Evolutionary conservation across 2,888 invertebrate species (phyloP), one percentile per base, ranked within the genome.

Genomic region (Caenorhabditis virilis): DNA sequence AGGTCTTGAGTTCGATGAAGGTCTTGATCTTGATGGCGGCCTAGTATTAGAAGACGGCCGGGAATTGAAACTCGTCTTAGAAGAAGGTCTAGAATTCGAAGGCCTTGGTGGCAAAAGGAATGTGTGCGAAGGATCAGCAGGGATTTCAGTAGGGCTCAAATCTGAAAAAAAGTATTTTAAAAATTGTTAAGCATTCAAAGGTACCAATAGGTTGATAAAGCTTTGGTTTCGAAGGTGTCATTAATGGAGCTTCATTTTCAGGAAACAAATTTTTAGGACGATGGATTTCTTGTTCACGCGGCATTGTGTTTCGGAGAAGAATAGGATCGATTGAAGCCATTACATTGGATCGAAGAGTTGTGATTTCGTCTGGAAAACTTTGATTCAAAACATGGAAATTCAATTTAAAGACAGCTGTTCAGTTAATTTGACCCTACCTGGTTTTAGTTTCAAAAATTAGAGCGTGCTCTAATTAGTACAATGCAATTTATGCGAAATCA

Each of bases 361-460:
- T 70, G 38, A 77, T 77, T 43, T 78, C 78, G 43, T 74, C 70
- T 41, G 57, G 59, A 59, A 36, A 2, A 16, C 27, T 16, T 1
- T 25, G 30, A 30, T 30, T 30, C 13, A 30, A 30, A 30, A 30
- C 6, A 30, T 9, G 13, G 30, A 30, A 30, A 13, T 30, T 30
- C 13, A 30, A 30, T n/a, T n/a, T n/a, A n/a, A n/a, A n/a, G n/a
- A n/a, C n/a, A n/a, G n/a, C n/a, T n/a, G n/a, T n/a, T n/a, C n/a
- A n/a, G n/a, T n/a, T n/a, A n/a, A n/a, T n/a, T n/a, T n/a, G n/a
- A n/a, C n/a, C n/a, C n/a, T n/a, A n/a, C n/a, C n/a, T n/a, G n/a
- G n/a, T n/a, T n/a, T n/a, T n/a, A n/a, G n/a, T n/a, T n/a, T n/a
- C n/a, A n/a, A n/a, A n/a, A n/a, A n/a, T n/a, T n/a, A n/a, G n/a